Evolutionary conservation across 2,888 invertebrate genomes (phyloP).

Genomic region (Lymantria dispar): DNA sequence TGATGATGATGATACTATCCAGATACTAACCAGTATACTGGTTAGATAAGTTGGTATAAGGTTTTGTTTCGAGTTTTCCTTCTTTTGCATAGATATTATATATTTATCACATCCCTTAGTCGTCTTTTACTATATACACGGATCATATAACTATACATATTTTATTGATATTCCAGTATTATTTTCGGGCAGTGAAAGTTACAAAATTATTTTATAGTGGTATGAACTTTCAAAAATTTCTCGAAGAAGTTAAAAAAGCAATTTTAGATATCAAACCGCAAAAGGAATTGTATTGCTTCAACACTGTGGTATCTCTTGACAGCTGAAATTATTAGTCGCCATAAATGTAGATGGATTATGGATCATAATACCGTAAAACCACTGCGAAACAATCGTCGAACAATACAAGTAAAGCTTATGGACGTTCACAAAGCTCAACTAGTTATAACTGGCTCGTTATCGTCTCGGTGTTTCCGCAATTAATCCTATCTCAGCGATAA

Average conservation of each 20-base stretch:
- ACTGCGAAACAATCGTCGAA: slow-evolving; percentile 28
- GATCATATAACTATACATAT: too few species aligned
- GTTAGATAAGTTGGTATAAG: too few species aligned
- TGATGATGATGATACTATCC: too few species aligned
- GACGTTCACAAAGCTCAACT: slow-evolving; percentile 49
- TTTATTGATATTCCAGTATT: too few species aligned
- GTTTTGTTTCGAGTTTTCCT: too few species aligned
- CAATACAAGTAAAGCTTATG: slow-evolving; percentile 34
- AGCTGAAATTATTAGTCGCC: slow-evolving; percentile 24
- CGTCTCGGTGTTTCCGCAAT: slow-evolving; percentile 77
- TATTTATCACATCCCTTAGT: too few species aligned
- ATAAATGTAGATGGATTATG: slow-evolving; percentile 17
- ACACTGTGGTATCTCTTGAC: slow-evolving; percentile 14
- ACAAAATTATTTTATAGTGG: not conserved
- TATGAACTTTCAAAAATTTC: not conserved
- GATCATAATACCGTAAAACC: slow-evolving; percentile 34
- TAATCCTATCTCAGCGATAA: slow-evolving; percentile 77
- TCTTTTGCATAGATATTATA: too few species aligned
- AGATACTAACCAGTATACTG: too few species aligned
- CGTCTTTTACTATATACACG: too few species aligned
- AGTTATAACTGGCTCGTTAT: slow-evolving; percentile 74
- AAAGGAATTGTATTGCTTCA: not conserved
- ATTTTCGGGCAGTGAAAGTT: not conserved
- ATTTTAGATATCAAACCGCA: slow-evolving; percentile 1
- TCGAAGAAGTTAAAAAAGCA: slow-evolving; percentile 1